Base-by-base conservation (phyloP, 53 echinoderm and acorn worm species). In the Henricia sp. region DNA sequence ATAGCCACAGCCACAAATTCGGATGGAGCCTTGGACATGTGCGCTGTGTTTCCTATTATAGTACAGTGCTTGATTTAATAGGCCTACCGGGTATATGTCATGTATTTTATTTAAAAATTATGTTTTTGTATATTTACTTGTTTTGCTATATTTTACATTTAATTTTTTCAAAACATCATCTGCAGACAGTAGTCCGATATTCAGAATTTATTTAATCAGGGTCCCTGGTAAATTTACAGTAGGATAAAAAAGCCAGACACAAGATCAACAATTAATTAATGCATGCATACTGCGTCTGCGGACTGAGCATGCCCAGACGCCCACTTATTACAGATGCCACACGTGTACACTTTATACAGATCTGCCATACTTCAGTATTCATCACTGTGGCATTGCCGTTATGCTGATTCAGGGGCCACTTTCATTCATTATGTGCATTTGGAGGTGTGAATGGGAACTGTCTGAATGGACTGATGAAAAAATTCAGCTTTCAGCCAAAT, bases 351-450 rank as follows among this genome's bases (percentile, higher is more conserved):
- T 64, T 48, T 44, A 63, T 42, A 28, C 27, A 63, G 80, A 80
- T 80, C 64, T 63, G 80, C 80, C 34, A 2, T 27, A n/a, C 37
- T 34, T 30, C 0, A 44, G 10, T 70, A 46, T 46, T 30, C 9
- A 13, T 20, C 77, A 59, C 33, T 19, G 60, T 19, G 0, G 17
- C 80, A 8, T 34, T 1, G 13, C 16, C 16, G 8, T 64, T 80
- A 50, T 80, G 58, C 80, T 80, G 62, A 50, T 80, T 80, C 80
- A 80, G 80, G 80, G 80, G 80, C 80, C 80, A 80, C 30, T 60
- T 48, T 63, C 64, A 80, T 63, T 80, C 64, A 80, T 29, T 20
- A 38, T 42, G 71, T 33, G 42, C 46, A 16, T 24, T 48, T 53
- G 42, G 35, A 63, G 64, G 80, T 80, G 65, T 80, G 46, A 19